Percentiles rank a stretch among this genome's conserved stretches.
Conservation (phyloP, 2,113 vertebrate genomes). For the Orthonyx spaldingii region DNA sequence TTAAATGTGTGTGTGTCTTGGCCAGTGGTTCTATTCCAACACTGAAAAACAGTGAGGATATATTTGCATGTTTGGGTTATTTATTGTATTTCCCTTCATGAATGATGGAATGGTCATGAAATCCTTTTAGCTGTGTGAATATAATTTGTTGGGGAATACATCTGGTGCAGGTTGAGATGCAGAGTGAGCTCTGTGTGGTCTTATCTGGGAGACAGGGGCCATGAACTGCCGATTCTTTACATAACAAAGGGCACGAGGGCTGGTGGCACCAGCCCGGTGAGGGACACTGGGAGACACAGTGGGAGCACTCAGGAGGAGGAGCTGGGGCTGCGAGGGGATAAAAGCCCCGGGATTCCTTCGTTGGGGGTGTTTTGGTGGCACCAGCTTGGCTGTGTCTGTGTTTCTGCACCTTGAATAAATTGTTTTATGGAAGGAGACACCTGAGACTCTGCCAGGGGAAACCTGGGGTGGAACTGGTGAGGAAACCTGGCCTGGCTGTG, state of each 20-base stretch:
- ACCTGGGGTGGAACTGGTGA: neutral
- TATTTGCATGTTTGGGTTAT: neutral
- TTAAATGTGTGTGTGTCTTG: neutral
- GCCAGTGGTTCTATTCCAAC: neutral
- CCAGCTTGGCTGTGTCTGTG: neutral
- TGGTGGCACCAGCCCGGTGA: neutral
- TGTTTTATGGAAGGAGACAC: neutral
- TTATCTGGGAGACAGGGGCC: neutral
- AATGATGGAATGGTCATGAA: neutral
- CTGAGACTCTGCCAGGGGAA: neutral
- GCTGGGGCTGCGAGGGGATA: neutral
- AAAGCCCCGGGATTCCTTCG: neutral
- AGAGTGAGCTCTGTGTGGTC: neutral
- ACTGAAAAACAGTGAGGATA: neutral
- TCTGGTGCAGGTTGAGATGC: neutral
- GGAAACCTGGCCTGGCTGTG: neutral
- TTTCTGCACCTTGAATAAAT: neutral
- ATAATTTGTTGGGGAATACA: neutral
- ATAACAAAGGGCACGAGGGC: no score
- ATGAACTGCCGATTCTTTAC: neutral
- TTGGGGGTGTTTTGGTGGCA: accelerated
- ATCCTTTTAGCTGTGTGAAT: neutral
- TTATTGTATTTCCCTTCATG: neutral
- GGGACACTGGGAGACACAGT: neutral
- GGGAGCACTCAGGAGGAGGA: neutral